These are phyloP conservation scores for Pan paniscus DNA, from an alignment of 2,113 vertebrate genomes.

Conservation along the genomic window DNA sequence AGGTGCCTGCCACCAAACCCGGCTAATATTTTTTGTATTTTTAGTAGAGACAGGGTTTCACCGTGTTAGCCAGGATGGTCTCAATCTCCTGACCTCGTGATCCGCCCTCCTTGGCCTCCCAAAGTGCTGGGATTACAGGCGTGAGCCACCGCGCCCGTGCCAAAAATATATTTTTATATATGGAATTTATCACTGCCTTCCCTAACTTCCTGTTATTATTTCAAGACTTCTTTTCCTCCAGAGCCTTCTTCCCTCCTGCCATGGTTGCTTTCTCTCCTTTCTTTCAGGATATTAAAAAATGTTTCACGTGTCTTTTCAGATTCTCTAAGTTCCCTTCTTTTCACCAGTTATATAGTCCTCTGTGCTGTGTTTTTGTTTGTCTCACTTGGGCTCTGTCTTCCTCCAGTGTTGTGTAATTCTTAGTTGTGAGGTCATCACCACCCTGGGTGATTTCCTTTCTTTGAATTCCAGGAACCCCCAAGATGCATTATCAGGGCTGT, in stretches of 20 bases:
- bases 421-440: not conserved
- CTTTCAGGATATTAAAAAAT: not conserved
- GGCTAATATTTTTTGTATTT: too few species aligned
- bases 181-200: not conserved
- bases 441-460: not conserved
- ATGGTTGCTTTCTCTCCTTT: not conserved
- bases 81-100: too few species aligned
- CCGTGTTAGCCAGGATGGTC: too few species aligned
- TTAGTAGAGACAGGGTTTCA: too few species aligned
- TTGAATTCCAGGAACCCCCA: not conserved
- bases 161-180: not conserved
- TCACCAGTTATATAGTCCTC: rapidly evolving
- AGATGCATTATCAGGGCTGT: too few species aligned
- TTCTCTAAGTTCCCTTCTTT: not conserved
- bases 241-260: not conserved
- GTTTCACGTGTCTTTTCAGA: not conserved
- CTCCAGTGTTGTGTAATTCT: not conserved
- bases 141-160: too few species aligned
- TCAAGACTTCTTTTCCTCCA: not conserved
- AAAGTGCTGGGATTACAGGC: too few species aligned
- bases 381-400: not conserved
- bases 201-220: not conserved
- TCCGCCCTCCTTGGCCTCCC: too few species aligned
- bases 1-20: too few species aligned
- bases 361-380: not conserved